Evolutionary conservation across 92 coral and sea anemone genomes (phyloP).

Genomic region (Bergia puertoricense): DNA sequence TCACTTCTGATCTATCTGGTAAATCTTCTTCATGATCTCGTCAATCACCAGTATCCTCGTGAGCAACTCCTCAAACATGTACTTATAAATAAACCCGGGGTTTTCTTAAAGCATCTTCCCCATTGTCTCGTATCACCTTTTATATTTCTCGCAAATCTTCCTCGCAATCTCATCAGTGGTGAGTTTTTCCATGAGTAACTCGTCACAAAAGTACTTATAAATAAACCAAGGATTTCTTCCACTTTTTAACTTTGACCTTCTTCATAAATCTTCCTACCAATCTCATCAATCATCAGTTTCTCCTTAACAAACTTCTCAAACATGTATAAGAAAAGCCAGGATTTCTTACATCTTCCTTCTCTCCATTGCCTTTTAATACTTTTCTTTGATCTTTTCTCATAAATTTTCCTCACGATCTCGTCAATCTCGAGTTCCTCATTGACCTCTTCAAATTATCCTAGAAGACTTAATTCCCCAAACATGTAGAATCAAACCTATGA

Average conservation of each 20-base stretch:
- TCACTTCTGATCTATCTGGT: conserved; percentile 94
- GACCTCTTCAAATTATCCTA: conserved; percentile 68
- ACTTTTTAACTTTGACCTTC: conserved; percentile 85
- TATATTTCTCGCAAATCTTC: neutral
- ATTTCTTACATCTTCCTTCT: neutral
- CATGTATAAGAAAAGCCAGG: neutral
- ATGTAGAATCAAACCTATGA: no score
- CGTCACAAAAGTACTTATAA: neutral
- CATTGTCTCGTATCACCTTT: neutral
- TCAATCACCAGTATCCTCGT: conserved; percentile 91
- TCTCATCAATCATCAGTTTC: conserved; percentile 98
- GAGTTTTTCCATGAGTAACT: conserved; percentile 63
- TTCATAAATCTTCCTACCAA: conserved; percentile 94
- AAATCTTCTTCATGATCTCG: conserved; percentile 94
- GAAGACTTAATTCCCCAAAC: no score
- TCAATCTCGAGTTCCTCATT: conserved; percentile 99
- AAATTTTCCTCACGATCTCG: conserved; percentile 96
- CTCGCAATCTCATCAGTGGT: conserved; percentile 97
- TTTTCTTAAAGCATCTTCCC: no score
- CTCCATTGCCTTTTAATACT: neutral
- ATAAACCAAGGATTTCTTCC: neutral
- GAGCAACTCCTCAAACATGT: neutral
- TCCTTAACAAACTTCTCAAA: conserved; percentile 81
- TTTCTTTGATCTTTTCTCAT: conserved; percentile 95
- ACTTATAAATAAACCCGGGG: no score